Conservation (phyloP, 2,113 vertebrate genomes). For the Lamprologus callipterus region DNA sequence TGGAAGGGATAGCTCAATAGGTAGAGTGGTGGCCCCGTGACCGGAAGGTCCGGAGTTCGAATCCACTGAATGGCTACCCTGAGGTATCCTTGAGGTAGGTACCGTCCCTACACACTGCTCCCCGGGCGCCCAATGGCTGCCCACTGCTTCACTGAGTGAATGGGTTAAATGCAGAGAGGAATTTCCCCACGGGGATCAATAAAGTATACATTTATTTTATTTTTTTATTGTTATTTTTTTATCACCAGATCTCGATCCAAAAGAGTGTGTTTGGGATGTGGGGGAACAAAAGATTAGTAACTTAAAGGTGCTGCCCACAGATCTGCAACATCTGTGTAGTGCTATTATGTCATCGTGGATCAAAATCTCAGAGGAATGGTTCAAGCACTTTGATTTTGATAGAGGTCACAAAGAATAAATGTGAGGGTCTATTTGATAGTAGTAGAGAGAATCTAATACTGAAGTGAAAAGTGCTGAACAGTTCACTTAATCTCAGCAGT, state of each 20-base stretch:
- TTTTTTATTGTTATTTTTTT: not conserved
- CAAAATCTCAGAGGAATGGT: not conserved
- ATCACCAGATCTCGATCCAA: not conserved
- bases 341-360: not conserved
- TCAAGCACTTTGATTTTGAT: not conserved
- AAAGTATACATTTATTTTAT: not conserved
- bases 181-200: not conserved
- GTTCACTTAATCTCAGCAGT: not conserved
- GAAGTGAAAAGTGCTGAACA: not conserved
- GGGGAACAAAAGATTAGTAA: not conserved
- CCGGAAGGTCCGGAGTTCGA: accelerated
- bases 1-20: not conserved
- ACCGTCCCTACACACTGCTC: not conserved
- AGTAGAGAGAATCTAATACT: not conserved
- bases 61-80: not conserved
- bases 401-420: not conserved
- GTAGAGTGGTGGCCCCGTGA: not conserved
- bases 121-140: not conserved
- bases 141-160: not conserved
- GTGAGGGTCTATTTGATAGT: not conserved
- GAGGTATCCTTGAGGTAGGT: not conserved
- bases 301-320: not conserved
- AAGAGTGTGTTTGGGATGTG: not conserved
- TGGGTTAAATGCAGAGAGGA: not conserved
- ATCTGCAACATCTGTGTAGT: not conserved